These are phyloP conservation scores for Columba guinea DNA, from an alignment of 2,797 vertebrate genomes.

Conservation along the genomic window DNA sequence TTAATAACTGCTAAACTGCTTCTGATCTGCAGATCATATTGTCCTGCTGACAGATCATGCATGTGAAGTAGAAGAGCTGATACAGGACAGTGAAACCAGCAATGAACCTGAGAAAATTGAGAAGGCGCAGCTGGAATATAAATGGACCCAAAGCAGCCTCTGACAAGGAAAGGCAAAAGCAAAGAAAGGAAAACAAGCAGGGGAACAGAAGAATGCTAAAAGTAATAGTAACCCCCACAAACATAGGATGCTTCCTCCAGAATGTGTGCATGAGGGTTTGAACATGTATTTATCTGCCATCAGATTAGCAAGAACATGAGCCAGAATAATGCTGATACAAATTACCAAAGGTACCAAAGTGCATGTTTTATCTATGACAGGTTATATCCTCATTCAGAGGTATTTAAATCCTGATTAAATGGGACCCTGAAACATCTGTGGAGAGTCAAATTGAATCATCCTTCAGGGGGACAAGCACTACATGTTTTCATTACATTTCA, in stretches of 20 bases:
- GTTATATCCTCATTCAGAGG: not conserved
- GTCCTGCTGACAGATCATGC: slow-evolving; percentile 34
- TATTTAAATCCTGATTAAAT: slow-evolving; percentile 32
- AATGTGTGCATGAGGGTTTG: not conserved
- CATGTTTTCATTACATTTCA: slow-evolving; percentile 41
- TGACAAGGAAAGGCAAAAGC: not conserved
- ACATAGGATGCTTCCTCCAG: not conserved
- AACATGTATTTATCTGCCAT: not conserved
- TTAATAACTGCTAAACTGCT: slow-evolving; percentile 29
- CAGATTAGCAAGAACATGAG: not conserved
- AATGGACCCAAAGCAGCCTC: slow-evolving; percentile 21
- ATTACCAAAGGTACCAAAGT: not conserved
- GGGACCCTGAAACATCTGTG: not conserved
- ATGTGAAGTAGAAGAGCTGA: slow-evolving; percentile 40
- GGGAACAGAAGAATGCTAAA: not conserved
- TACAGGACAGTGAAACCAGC: slow-evolving; percentile 6
- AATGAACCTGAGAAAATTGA: slow-evolving; percentile 45
- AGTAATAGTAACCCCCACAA: not conserved
- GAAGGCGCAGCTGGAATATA: not conserved
- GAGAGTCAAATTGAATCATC: not conserved
- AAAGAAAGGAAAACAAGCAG: not conserved
- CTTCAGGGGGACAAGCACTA: not conserved
- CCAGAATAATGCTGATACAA: not conserved
- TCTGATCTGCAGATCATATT: slow-evolving; percentile 42
- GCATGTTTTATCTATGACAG: not conserved